Evolutionary conservation across 2,888 invertebrate genomes (phyloP), one percentile per base, ranked within the genome.

Genomic region (Thalpophila matura): DNA sequence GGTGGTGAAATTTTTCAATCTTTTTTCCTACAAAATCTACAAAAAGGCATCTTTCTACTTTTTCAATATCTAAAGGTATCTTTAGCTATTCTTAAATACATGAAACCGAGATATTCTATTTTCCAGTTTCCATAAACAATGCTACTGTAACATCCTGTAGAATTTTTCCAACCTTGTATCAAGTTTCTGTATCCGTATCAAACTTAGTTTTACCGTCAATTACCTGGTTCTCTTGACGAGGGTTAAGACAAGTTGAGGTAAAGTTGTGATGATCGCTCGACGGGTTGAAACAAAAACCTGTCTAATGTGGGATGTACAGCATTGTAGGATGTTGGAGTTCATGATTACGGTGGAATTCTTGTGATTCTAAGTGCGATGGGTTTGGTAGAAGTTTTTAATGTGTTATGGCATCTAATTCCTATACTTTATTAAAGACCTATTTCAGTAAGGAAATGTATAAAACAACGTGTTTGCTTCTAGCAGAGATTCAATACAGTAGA

Each of bases 201-300:
- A 46, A 50, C 37, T 27, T 16, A 29, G 24, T 40, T 35, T 24
- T 31, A 35, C 12, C 42, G 33, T 59, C 59, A 64, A 46, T 51
- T 54, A 56, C 43, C 12, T 20, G 40, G n/a, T 37, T 33, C n/a
- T 22, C 27, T 16, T 74, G 64, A 74, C 64, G 29, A 73, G 59
- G 72, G 74, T 74, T n/a, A 38, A 24, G 22, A 22, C 12, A 22
- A 49, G 69, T 54, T 38, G 49, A 22, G 26, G 53, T 40, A 56
- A 47, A 58, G 31, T 60, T 42, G 47, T 56, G 61, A 60, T 66
- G 66, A 66, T 66, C 16, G 27, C 60, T 54, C 26, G 73, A 38
- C 55, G 31, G 42, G 26, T 31, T 53, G 37, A 42, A 64, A 56
- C 40, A 49, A 68, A 62, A 47, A 59, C 27, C 50, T 18, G 12